Evolutionary conservation across 1,140 invertebrate genomes (phyloP), one percentile per base, ranked within the genome.

Genomic region (Matsumurasca onukii): DNA sequence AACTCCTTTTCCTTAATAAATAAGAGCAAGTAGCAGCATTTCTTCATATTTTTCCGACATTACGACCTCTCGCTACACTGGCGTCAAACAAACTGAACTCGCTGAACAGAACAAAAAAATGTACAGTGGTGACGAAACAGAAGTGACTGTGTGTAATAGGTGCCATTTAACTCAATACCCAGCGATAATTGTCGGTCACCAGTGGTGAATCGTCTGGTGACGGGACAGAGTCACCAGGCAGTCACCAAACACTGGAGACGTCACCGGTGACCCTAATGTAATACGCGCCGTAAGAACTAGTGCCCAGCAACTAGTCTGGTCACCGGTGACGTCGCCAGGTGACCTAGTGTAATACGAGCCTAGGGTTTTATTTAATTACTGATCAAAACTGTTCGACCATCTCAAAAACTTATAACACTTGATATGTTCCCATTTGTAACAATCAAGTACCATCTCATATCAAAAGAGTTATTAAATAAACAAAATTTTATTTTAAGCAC

Each of bases 91-190:
- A 59, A 22, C 15, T 59, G 15, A 59, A 59, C 55, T 59, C n/a
- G n/a, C n/a, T n/a, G n/a, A n/a, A 27, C 55, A 29, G 15, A 59
- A 59, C 55, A 59, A 22, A 59, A 59, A 59, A 22, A 59, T n/a
- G n/a, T 59, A 59, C 55, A 29, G 22, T 59, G 55, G 55, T 59
- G 55, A 59, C 55, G 55, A 22, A 29, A 27, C 55, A 59, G 55
- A 2, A 27, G 55, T 59, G 55, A 59, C 25, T 29, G 25, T 59
- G 55, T 59, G 55, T 59, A 59, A 59, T 59, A 59, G 5, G 55
- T 59, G 55, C 55, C 55, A 59, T 59, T 59, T 59, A 27, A 59
- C 30, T 59, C 55, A 59, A 59, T 59, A 59, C 55, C 55, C 55
- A 59, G 55, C 55, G 55, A 59, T 27, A 59, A 59, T 9, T 59